Base-by-base conservation (phyloP, 2,888 invertebrate genomes). In the Athalia rosae region DNA sequence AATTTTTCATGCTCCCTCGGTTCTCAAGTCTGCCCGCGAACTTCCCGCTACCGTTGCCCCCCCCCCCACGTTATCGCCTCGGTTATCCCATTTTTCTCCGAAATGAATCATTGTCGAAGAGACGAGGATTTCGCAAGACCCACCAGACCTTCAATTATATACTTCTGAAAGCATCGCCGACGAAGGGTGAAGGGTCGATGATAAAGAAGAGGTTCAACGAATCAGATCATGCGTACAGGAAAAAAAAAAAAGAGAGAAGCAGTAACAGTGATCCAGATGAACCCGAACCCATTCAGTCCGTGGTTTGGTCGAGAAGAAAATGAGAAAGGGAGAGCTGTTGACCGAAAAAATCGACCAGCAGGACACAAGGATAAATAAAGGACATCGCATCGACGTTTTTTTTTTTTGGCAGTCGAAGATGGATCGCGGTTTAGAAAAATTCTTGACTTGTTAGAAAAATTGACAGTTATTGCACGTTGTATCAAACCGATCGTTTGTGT, bases 161-260 rank as follows among this genome's bases (percentile, higher is more conserved):
- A 56, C 45, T 58, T 59, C 47, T 58, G 0, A 58, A 58, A 71
- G 58, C 7, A 48, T 56, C 58, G 45, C 48, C 43, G 45, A 43
- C 58, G 4, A 71, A 71, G 45, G 8, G 0, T 28, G 15, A 15
- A 58, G 56, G 58, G 28, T 58, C 15, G 71, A 71, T 45, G n/a
- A 28, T 28, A 28, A 28, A 28, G 28, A 15, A 59, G 71, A 71
- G 28, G 43, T 58, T 56, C 45, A 59, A 8, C 71, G 71, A 43
- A 59, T 71, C 41, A 66, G 59, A 64, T 73, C n/a, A 66, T 69
- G 56, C 71, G 66, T 8, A 15, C 28, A 53, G 61, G 64, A 69
- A 28, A 56, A 61, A 64, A 69, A 28, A 56, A 61, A 56, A 63
- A 76, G n/a, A 79, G 79, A 77, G 77, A 79, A 73, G 74, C 50